Evolutionary conservation across 2,888 invertebrate genomes (phyloP).

Genomic region (Aricia artaxerxes): DNA sequence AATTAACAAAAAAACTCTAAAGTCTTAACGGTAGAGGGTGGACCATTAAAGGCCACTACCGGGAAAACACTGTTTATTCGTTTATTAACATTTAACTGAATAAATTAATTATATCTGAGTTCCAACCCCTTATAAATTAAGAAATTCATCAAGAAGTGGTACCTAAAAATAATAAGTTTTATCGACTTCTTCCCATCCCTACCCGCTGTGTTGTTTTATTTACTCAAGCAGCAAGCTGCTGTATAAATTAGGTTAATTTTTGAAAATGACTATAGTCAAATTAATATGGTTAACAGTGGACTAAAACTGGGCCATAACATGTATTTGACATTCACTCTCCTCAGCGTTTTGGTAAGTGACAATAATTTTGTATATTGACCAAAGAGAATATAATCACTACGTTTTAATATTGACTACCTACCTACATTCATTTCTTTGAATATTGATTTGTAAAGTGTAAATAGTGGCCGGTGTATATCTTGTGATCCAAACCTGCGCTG

Average conservation of each 20-base stretch:
- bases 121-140: too few relatives aligned
- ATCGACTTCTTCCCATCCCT: neutral
- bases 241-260: neutral
- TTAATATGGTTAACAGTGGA: constrained; percentile 1
- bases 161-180: neutral
- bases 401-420: neutral
- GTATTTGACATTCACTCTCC: neutral
- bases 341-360: constrained; percentile 1
- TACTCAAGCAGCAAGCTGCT: neutral
- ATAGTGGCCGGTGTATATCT: too few relatives aligned
- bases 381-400: too few relatives aligned
- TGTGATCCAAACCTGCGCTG: too few relatives aligned
- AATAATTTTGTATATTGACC: neutral
- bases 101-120: too few relatives aligned
- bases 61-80: too few relatives aligned
- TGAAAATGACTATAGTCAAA: neutral
- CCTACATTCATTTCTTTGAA: neutral
- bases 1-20: too few relatives aligned
- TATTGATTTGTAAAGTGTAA: neutral
- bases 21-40: too few relatives aligned
- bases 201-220: neutral
- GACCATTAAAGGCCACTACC: too few relatives aligned
- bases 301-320: neutral
- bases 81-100: too few relatives aligned
- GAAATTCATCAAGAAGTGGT: too few relatives aligned